phyloP scores from a whole-genome alignment of 2,888 invertebrate genomes.

The Yponomeuta malinellus region DNA sequence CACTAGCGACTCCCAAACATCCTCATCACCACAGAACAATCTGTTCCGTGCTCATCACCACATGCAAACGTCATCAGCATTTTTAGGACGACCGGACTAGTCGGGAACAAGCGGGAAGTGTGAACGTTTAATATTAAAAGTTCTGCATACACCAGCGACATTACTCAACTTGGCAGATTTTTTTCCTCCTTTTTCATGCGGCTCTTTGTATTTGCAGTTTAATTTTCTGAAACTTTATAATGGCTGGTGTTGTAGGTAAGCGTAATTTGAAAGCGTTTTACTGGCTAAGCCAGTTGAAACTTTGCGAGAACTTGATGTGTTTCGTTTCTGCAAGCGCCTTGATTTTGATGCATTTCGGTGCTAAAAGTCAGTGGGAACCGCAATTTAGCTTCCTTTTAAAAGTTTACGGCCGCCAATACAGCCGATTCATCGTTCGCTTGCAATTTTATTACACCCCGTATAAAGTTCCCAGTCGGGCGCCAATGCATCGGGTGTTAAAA shows the following conservation, averaged over 20 bases:
- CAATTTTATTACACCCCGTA: not conserved
- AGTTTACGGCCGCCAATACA: not conserved
- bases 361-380: not conserved
- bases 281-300: not conserved
- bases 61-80: too few species aligned
- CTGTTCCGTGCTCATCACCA: too few species aligned
- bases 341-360: not conserved
- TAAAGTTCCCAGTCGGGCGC: not conserved
- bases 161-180: conserved; percentile 1
- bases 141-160: conserved; percentile 11
- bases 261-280: not conserved
- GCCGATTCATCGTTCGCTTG: not conserved
- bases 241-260: not conserved
- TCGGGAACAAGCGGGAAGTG: not conserved
- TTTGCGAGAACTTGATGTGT: not conserved
- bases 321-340: not conserved
- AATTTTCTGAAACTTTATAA: not conserved
- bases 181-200: not conserved
- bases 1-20: too few species aligned
- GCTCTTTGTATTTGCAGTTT: not conserved
- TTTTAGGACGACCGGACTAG: too few species aligned
- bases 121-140: conserved; percentile 11
- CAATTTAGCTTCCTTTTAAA: not conserved
- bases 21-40: too few species aligned
- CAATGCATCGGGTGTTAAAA: not conserved